Evolutionary conservation across 1,140 invertebrate genomes (phyloP).

Genomic region (Ips nitidus): DNA sequence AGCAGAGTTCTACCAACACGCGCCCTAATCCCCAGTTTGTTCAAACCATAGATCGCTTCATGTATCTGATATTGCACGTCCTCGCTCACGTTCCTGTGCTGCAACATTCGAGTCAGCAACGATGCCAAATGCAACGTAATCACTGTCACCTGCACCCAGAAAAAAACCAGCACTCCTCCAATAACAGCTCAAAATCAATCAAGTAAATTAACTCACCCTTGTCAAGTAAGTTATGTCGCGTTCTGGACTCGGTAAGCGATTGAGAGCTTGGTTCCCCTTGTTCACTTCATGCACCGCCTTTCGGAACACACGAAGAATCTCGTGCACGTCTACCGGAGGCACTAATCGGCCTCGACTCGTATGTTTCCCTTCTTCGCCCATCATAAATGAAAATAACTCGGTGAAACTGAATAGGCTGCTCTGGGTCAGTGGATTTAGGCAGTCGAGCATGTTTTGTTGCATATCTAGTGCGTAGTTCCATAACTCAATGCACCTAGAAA

Average conservation of each 20-base stretch:
- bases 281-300: slow-evolving; percentile 75
- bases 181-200: neutral
- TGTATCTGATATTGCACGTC: slow-evolving; percentile 61
- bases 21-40: slow-evolving; percentile 70
- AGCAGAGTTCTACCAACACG: slow-evolving; percentile 74
- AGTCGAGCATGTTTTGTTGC: slow-evolving; percentile 90
- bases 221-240: slow-evolving; percentile 77
- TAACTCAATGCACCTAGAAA: slow-evolving; percentile 74
- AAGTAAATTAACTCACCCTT: slow-evolving; percentile 50
- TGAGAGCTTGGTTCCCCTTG: slow-evolving; percentile 56
- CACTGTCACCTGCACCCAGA: slow-evolving; percentile 62
- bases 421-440: slow-evolving; percentile 93
- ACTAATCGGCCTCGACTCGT: slow-evolving; percentile 70
- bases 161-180: neutral
- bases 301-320: slow-evolving; percentile 79
- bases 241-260: slow-evolving; percentile 63
- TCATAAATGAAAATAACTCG: slow-evolving; percentile 94
- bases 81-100: slow-evolving; percentile 56
- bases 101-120: slow-evolving; percentile 67
- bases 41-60: slow-evolving; percentile 68
- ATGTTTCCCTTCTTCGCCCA: slow-evolving; percentile 72
- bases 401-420: slow-evolving; percentile 91
- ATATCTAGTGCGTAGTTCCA: slow-evolving; percentile 98
- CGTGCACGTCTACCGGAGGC: slow-evolving; percentile 75
- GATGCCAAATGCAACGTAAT: slow-evolving; percentile 82